A percentile compares a stretch with the other conserved stretches of the same genome.
Evolutionary conservation across 1,140 invertebrate genomes (phyloP).

Genomic region (Platyura marginata): DNA sequence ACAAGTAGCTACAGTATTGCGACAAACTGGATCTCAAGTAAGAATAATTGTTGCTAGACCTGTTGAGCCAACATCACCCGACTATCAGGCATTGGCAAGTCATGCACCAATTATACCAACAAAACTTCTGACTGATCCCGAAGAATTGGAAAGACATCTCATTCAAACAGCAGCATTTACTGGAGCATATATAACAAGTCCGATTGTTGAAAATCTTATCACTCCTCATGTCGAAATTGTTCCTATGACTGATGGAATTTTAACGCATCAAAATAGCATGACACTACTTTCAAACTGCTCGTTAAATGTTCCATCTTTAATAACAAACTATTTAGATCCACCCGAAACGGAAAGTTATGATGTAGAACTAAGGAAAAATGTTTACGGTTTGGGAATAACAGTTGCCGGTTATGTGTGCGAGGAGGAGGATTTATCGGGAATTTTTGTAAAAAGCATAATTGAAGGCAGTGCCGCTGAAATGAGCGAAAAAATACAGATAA

Average conservation of each 20-base stretch:
- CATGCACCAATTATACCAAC: slow-evolving; percentile 63
- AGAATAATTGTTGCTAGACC: slow-evolving; percentile 78
- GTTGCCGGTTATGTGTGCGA: slow-evolving; percentile 50
- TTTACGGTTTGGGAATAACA: slow-evolving; percentile 44
- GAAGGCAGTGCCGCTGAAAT: slow-evolving; percentile 77
- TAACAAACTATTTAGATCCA: slow-evolving; percentile 17
- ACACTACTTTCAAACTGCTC: neutral
- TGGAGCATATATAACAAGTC: slow-evolving; percentile 4
- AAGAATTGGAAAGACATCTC: slow-evolving; percentile 59
- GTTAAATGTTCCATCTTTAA: slow-evolving; percentile 9
- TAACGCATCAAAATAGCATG: neutral
- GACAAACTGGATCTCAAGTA: slow-evolving; percentile 71
- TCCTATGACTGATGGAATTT: slow-evolving; percentile 5
- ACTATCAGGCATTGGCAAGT: slow-evolving; percentile 37
- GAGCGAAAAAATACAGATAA: slow-evolving; percentile 72
- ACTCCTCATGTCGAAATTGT: slow-evolving; percentile 8
- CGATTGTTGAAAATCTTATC: slow-evolving; percentile 5
- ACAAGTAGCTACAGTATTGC: slow-evolving; percentile 78
- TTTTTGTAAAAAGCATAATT: slow-evolving; percentile 90
- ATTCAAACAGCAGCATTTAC: slow-evolving; percentile 33
- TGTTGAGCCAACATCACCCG: slow-evolving; percentile 50
- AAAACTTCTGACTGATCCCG: slow-evolving; percentile 60
- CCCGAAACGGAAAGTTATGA: slow-evolving; percentile 37
- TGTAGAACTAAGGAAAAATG: slow-evolving; percentile 41
- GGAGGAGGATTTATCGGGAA: slow-evolving; percentile 68